phyloP scores from a whole-genome alignment of 2,113 vertebrate species.

The Dolichallabes microphthalmus region DNA sequence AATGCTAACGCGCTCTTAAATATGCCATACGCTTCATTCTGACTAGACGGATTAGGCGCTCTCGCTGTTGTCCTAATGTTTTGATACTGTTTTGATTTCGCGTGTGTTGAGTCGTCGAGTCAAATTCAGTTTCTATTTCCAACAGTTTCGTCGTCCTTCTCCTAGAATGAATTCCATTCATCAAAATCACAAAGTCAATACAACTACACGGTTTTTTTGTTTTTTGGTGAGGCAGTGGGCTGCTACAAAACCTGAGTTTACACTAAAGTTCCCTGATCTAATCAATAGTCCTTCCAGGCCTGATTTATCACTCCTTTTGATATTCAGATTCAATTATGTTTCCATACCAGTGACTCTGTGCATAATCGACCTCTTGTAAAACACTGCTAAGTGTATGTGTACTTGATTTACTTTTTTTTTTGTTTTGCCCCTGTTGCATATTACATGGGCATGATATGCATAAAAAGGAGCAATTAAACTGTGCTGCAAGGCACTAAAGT shows the following conservation, averaged over 20 bases:
- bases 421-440: constrained; percentile 34
- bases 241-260: constrained; percentile 41
- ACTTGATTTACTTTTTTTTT: constrained; percentile 14
- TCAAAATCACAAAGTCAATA: constrained; percentile 30
- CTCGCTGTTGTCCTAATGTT: background rate
- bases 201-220: background rate
- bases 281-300: constrained; percentile 51
- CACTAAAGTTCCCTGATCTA: constrained; percentile 33
- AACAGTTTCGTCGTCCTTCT: background rate
- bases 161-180: constrained; percentile 34
- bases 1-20: background rate
- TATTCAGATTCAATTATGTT: constrained; percentile 43
- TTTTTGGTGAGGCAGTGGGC: background rate
- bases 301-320: constrained; percentile 51
- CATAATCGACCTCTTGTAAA: constrained; percentile 53
- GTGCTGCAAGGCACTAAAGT: constrained; percentile 40
- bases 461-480: constrained; percentile 53
- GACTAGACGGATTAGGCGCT: background rate
- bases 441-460: constrained; percentile 46
- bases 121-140: constrained; percentile 33
- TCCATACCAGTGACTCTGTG: constrained; percentile 47
- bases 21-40: background rate
- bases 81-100: too few relatives aligned
- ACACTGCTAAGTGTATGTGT: constrained; percentile 28
- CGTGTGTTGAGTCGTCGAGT: background rate